Evolutionary conservation across 2,113 vertebrate species (phyloP).

Genomic region (Gobius niger): DNA sequence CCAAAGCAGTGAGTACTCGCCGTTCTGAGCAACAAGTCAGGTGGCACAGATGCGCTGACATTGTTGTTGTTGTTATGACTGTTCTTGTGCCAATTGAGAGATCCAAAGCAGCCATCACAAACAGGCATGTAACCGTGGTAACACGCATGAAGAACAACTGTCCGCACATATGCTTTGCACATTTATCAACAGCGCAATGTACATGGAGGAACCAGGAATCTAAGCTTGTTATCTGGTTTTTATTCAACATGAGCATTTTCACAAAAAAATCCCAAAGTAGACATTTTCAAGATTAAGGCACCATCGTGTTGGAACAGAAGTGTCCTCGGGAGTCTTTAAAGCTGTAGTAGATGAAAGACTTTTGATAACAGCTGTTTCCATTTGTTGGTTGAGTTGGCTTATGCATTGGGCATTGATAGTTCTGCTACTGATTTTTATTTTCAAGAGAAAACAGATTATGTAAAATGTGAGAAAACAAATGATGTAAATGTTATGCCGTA

Average conservation of each 20-base stretch:
- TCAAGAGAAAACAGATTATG: background rate
- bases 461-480: background rate
- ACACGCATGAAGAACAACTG: constrained; percentile 66
- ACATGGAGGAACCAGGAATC: constrained; percentile 24
- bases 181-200: constrained; percentile 38
- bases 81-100: constrained; percentile 59
- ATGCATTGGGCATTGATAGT: constrained; percentile 31
- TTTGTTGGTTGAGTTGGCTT: constrained; percentile 58
- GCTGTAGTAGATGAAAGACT: constrained; percentile 59
- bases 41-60: constrained; percentile 41
- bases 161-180: constrained; percentile 50
- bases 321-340: constrained; percentile 28
- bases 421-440: constrained; percentile 30
- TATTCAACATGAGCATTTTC: constrained; percentile 10
- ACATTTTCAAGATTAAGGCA: background rate
- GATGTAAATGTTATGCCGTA: background rate
- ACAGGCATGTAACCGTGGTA: constrained; percentile 51
- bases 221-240: constrained; percentile 21
- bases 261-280: background rate
- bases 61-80: constrained; percentile 44
- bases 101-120: constrained; percentile 52
- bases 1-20: constrained; percentile 89
- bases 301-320: constrained; percentile 28
- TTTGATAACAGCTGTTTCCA: constrained; percentile 66
- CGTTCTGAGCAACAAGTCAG: constrained; percentile 40